Evolutionary conservation across 92 coral and sea anemone genomes (phyloP), one percentile per base, ranked within the genome.

Genomic region (Palythoa grandiflora): DNA sequence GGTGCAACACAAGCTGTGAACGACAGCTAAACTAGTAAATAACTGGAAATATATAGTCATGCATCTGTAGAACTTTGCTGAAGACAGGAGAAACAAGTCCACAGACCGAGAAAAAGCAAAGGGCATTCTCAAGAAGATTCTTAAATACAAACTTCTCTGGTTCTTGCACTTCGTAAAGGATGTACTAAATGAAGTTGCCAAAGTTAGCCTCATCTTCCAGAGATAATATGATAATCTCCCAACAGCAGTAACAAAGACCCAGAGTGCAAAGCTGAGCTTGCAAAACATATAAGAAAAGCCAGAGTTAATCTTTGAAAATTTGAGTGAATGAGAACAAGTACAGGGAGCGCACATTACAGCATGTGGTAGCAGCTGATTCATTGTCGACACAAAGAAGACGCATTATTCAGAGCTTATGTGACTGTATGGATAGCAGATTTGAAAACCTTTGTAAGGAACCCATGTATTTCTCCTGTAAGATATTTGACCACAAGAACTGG

Each of bases 401-500:
- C 44, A 73, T 86, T 87, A 48, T 80, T 80, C 89, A 86, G 73
- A 61, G 72, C 54, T 73, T 73, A 38, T 70, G 81, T 73, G 89
- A 75, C 19, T 86, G 89, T 40, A 74, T 86, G 39, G 74, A 85
- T 38, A 73, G 74, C 54, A 74, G 89, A 78, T 86, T 74, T 75
- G 59, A 78, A 76, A 87, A 21, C 83, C 39, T 87, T 38, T 78
- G 50, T 78, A 7, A 87, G 52, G 89, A 61, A 39, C 89, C 89
- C 20, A 76, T 87, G 38, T 87, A 87, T 87, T 48, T 61, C 54
- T 87, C 84, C 89, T 87, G 89, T 48, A 87, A 76, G 75, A 76
- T 87, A 51, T 63, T 87, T 87, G 61, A 87, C 75, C 84, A 77
- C 85, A 68, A 79, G 63, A 78, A 78, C 83, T 77, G 78, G 80